Evolutionary conservation across 2,888 invertebrate genomes (phyloP), one percentile per base, ranked within the genome.

Genomic region (Tetheella fluctuosa): DNA sequence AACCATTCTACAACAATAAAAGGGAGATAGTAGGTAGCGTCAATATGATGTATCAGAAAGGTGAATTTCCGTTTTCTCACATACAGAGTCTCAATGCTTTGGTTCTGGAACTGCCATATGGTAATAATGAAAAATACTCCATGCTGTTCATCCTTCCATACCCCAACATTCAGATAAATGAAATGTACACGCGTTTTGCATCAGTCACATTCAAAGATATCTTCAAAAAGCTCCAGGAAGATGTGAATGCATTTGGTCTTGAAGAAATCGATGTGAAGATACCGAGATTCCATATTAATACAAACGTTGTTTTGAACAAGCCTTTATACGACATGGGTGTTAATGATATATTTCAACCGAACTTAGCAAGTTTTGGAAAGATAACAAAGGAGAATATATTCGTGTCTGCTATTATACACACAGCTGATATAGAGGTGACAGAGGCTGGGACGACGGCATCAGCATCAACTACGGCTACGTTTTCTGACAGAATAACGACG

Each of bases 391-490:
- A 94, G 56, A 84, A 91, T 56, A 90, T 95, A 52, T 94, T 89
- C 67, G 92, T 96, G 8, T 94, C 95, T 0, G 91, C 94, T 12
- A 91, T 96, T n/a, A 92, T 96, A 1, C 97, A 97, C 78, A 95
- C 95, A 72, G 95, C 96, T 6, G 95, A 95, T 72, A 95, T 97
- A 65, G 95, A 96, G 77, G 96, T 97, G 0, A 95, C 95, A 25
- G 97, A 97, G 82, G 94, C 95, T 62, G 97, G 97, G 4, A 96
- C 96, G 0, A 94, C 95, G 25, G 96, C 96, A 0, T 93, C 95
- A 0, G 96, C 95, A 0, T 93, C 94, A 0, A 94, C 95, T 0
- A 80, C 86, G 7, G 91, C 92, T 1, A 83, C 80, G 56, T 89
- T 94, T 67, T 79, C 89, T 0, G 94, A 95, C 65, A 94, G 94